These are phyloP conservation scores for Eurystomus gularis DNA, from an alignment of 2,113 vertebrate species.

Conservation along the genomic window DNA sequence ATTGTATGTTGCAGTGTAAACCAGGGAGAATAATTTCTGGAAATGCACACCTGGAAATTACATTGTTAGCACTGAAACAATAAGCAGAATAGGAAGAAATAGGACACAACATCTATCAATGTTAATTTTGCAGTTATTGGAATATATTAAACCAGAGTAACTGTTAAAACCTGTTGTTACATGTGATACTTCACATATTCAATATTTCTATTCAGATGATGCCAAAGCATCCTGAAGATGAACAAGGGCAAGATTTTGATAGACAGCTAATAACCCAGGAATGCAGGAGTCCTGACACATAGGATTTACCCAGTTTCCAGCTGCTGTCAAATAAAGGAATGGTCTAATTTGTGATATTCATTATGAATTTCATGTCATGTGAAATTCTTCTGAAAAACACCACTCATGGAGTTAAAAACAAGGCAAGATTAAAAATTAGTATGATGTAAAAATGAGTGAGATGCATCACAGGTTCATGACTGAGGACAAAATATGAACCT, in stretches of 20 bases:
- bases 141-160: neutral
- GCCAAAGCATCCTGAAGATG: neutral
- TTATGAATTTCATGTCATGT: neutral
- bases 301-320: neutral
- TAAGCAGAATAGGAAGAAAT: neutral
- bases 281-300: neutral
- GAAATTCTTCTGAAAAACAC: neutral
- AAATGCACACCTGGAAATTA: neutral
- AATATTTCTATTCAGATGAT: neutral
- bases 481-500: neutral
- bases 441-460: neutral
- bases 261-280: neutral
- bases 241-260: neutral
- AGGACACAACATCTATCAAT: neutral
- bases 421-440: neutral
- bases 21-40: neutral
- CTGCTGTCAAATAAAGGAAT: neutral
- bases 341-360: neutral
- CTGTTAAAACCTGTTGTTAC: neutral
- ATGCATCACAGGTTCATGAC: accelerated
- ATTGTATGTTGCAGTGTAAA: neutral
- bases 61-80: neutral
- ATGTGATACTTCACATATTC: neutral
- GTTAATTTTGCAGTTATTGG: neutral
- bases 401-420: neutral